Base-by-base conservation (phyloP, 2,797 vertebrate genomes). In the Siniperca obscura region DNA sequence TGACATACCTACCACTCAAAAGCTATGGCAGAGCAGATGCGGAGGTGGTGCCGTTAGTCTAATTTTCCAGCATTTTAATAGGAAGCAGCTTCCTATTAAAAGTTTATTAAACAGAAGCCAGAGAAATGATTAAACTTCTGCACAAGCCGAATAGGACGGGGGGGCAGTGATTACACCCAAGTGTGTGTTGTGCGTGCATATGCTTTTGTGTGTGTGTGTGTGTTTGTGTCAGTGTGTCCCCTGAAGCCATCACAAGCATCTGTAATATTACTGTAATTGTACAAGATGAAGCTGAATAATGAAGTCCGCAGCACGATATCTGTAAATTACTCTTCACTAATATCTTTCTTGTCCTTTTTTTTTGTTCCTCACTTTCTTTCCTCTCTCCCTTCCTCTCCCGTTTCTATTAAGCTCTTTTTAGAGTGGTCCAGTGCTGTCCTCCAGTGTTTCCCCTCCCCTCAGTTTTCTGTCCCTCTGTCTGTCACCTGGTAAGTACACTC, bases 351-450 rank as follows among this genome's bases (percentile, higher is more conserved):
- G 56, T 19, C 19, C 12, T n/a, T 8, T 46, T 66, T 66, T 30
- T 50, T 6, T 52, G 9, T 22, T 52, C 27, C 25, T 60, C 2
- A 25, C 11, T 48, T 2, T 44, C 25, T 46, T 14, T 40, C n/a
- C 4, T 34, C 46, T 17, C 10, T 65, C 38, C 30, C 42, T 5
- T n/a, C 5, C 7, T 48, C 59, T 17, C 16, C 10, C 40, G 10
- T 21, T 1, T 74, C 4, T 17, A 0, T 21, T 8, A 8, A 56
- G 83, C 44, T 87, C 61, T 83, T 62, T 48, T 48, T 7, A 94
- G 92, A 95, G 86, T 75, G 86, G 87, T 84, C 86, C 76, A 72
- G 88, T 89, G 91, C 81, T 84, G 76, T 93, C 90, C 86, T 92
- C 84, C 91, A 80, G 89, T 80, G 87, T 88, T 59, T 78, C 85